Evolutionary conservation across 2,888 invertebrate genomes (phyloP).

Genomic region (Synergus gifuensis): DNA sequence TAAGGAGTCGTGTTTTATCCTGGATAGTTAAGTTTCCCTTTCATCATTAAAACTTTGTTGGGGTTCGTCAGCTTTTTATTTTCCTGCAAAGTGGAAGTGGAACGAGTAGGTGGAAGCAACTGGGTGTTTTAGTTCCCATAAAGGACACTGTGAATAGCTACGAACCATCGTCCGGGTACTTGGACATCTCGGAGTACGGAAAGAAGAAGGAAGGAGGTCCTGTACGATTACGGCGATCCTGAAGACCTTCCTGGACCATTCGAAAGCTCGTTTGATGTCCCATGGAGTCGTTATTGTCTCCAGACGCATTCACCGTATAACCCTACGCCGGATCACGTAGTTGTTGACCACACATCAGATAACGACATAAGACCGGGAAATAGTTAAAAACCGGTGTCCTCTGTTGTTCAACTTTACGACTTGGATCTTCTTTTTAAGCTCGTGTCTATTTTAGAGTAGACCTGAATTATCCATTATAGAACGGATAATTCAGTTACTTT

Average conservation of each 20-base stretch:
- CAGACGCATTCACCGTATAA: slow-evolving; percentile 63
- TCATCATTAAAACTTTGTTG: slow-evolving; percentile 1
- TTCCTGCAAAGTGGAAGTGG: slow-evolving; percentile 46
- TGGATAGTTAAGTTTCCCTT: neutral
- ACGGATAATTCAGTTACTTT: neutral
- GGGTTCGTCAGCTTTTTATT: neutral
- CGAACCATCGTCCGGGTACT: slow-evolving; percentile 57
- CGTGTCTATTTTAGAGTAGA: neutral
- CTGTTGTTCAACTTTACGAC: slow-evolving; percentile 37
- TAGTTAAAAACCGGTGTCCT: slow-evolving; percentile 66
- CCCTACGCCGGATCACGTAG: slow-evolving; percentile 56
- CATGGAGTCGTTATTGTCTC: slow-evolving; percentile 75
- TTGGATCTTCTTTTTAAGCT: neutral
- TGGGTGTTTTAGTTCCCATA: slow-evolving; percentile 67
- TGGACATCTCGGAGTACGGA: slow-evolving; percentile 46
- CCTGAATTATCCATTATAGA: neutral
- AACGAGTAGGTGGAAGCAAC: slow-evolving; percentile 54
- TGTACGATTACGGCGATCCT: slow-evolving; percentile 65
- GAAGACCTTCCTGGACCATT: slow-evolving; percentile 72
- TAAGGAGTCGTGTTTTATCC: slow-evolving; percentile 21
- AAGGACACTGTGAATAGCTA: slow-evolving; percentile 64
- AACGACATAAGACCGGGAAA: slow-evolving; percentile 71
- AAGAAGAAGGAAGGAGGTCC: slow-evolving; percentile 61
- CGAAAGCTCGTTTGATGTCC: slow-evolving; percentile 75
- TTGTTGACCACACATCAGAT: slow-evolving; percentile 74